Base-by-base conservation (phyloP, 2,113 vertebrate species). In the Toxostoma redivivum region DNA sequence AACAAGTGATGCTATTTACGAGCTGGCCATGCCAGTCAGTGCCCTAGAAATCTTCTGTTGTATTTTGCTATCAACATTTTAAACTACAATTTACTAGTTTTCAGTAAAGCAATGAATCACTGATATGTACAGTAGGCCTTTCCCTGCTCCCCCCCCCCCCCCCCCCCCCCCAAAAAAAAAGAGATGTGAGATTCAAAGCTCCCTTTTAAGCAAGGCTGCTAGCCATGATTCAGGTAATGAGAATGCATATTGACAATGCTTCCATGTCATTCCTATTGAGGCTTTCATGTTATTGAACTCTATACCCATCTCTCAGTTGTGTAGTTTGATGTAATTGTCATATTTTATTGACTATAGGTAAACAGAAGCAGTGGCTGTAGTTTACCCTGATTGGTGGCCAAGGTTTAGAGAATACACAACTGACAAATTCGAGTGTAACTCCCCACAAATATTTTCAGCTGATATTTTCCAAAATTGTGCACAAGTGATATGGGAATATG, bases 271-370 rank as follows among this genome's bases (percentile, higher is more conserved):
- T 62, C 47, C 84, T 95, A 81, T 95, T 73, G 58, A 97, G 92
- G 47, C 87, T 90, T 96, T 85, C 60, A 56, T 47, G 92, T 89
- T 74, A n/a, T 92, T 84, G 83, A 91, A 82, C 66, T 47, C 92
- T 80, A 6, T 25, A 70, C 30, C 70, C 11, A 6, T 88, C 27
- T 61, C 60, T 23, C 93, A 91, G 11, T 84, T 89, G 50, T 35
- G 62, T 81, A 73, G 67, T 53, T 78, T 95, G 84, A 95, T 96
- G 92, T 82, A 92, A 31, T 77, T 96, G 33, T 95, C 94, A 92
- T 58, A 6, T 94, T 95, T 96, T 84, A 88, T 85, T 96, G 86
- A 85, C 69, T 93, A 22, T 54, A 90, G 65, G 81, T 90, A 79
- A 93, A 91, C 80, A 76, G 88, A 82, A 67, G 42, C 54, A 86